Conservation (phyloP, 2,888 invertebrate genomes). For the Nudaria mundana region DNA sequence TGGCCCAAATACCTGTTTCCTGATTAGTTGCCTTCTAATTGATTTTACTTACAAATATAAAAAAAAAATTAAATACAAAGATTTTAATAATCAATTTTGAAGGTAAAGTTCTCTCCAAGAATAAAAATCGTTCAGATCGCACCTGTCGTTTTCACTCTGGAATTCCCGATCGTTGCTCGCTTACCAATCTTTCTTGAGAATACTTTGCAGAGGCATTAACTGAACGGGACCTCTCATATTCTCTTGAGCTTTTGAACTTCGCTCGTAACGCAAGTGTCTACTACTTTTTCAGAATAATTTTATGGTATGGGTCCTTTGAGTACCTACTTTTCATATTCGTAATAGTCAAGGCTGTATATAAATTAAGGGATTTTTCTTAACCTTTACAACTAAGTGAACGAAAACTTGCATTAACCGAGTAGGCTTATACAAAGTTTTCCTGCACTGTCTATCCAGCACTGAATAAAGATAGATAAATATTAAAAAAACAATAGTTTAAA, state of each 20-base stretch:
- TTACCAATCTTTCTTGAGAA: constrained; percentile 29
- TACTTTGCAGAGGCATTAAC: constrained; percentile 42
- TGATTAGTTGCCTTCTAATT: no score
- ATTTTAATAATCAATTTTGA: background rate
- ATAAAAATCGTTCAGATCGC: background rate
- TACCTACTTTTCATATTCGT: constrained; percentile 14
- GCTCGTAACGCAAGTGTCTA: constrained; percentile 21
- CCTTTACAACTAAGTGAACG: constrained; percentile 6
- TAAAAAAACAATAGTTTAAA: no score
- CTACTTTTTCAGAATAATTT: constrained; percentile 35
- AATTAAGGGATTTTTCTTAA: constrained; percentile 9
- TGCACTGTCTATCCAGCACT: no score
- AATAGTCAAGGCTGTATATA: constrained; percentile 26
- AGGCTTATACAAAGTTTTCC: no score
- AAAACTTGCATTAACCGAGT: background rate
- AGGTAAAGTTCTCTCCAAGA: background rate
- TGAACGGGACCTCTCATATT: constrained; percentile 9
- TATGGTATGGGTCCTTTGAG: constrained; percentile 23
- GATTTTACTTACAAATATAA: no score
- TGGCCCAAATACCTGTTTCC: no score
- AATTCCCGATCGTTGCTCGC: constrained; percentile 14
- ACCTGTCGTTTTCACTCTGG: background rate
- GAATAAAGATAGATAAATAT: no score
- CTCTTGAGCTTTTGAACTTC: constrained; percentile 21
- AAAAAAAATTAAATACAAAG: no score